These are phyloP conservation scores for Bellardia bayeri DNA, from an alignment of 2,888 invertebrate species.

Conservation along the genomic window DNA sequence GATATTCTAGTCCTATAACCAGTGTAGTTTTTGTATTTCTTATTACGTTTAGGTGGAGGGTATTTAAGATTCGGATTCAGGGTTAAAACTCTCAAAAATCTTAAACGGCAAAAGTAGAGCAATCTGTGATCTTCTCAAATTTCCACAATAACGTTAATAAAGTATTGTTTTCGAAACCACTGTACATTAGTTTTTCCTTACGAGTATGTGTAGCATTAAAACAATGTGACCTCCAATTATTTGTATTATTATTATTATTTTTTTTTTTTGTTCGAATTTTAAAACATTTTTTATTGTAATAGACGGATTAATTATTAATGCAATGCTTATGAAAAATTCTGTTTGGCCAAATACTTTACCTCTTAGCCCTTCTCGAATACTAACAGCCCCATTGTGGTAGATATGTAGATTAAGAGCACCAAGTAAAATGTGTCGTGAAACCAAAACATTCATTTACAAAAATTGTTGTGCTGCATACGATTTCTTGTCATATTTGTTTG, in stretches of 20 bases:
- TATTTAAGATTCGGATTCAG: too few species aligned
- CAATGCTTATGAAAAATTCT: constrained; percentile 67
- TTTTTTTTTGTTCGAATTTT: constrained; percentile 26
- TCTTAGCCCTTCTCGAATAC: neutral
- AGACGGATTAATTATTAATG: constrained; percentile 69
- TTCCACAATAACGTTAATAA: too few species aligned
- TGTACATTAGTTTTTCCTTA: neutral
- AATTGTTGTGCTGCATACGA: constrained; percentile 62
- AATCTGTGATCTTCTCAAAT: neutral
- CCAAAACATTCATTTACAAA: constrained; percentile 72
- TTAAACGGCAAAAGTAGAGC: too few species aligned
- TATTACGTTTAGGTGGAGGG: too few species aligned
- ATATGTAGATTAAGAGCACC: constrained; percentile 13
- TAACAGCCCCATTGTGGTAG: neutral
- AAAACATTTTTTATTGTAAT: neutral
- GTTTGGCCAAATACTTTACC: constrained; percentile 25
- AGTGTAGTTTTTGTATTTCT: too few species aligned
- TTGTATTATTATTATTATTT: neutral
- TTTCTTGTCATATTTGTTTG: neutral
- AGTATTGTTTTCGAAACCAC: neutral
- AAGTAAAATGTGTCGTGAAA: constrained; percentile 68
- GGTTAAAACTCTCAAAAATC: too few species aligned
- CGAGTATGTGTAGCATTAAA: neutral
- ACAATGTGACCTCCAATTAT: constrained; percentile 63
- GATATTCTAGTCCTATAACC: too few species aligned